phyloP scores from a whole-genome alignment of 1,140 invertebrate species.

The Spodoptera frugiperda region DNA sequence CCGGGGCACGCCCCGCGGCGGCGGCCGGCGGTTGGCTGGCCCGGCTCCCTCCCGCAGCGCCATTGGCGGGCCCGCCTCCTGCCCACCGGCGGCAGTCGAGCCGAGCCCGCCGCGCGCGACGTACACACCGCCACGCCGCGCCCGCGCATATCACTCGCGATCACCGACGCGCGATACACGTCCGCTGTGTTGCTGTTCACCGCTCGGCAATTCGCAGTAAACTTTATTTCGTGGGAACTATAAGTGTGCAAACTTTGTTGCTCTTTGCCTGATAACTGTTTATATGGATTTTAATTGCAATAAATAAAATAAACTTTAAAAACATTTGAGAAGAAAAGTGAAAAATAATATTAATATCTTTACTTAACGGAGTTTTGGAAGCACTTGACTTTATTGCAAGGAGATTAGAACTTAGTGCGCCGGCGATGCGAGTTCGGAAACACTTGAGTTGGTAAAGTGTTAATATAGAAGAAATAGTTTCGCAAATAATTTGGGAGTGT shows the following conservation, averaged over 20 bases:
- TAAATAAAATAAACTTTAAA: slow-evolving; percentile 16
- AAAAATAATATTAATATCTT: slow-evolving; percentile 4
- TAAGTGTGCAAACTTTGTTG: slow-evolving; percentile 15
- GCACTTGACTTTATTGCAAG: background rate
- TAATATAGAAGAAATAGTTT: background rate
- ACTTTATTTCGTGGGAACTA: slow-evolving; percentile 27
- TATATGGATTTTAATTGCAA: background rate
- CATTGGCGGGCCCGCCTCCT: slow-evolving; percentile 69
- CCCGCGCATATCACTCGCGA: slow-evolving; percentile 28
- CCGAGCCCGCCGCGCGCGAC: slow-evolving; percentile 51
- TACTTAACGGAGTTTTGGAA: slow-evolving; percentile 1
- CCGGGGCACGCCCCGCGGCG: slow-evolving; percentile 73
- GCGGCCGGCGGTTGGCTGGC: slow-evolving; percentile 56
- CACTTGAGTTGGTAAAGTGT: slow-evolving; percentile 13
- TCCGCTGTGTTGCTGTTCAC: background rate
- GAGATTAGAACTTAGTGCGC: background rate
- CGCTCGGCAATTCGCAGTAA: background rate
- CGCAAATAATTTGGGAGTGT: slow-evolving; percentile 44
- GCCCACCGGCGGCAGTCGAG: slow-evolving; percentile 61
- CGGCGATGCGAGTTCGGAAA: slow-evolving; percentile 41
- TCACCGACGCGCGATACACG: slow-evolving; percentile 3
- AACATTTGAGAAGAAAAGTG: slow-evolving; percentile 17
- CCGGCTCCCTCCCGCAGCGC: slow-evolving; percentile 53
- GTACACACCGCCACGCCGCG: slow-evolving; percentile 33
- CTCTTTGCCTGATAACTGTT: background rate